Evolutionary conservation across 1,140 invertebrate species (phyloP), one percentile per base, ranked within the genome.

Genomic region (Meloidogyne floridensis): DNA sequence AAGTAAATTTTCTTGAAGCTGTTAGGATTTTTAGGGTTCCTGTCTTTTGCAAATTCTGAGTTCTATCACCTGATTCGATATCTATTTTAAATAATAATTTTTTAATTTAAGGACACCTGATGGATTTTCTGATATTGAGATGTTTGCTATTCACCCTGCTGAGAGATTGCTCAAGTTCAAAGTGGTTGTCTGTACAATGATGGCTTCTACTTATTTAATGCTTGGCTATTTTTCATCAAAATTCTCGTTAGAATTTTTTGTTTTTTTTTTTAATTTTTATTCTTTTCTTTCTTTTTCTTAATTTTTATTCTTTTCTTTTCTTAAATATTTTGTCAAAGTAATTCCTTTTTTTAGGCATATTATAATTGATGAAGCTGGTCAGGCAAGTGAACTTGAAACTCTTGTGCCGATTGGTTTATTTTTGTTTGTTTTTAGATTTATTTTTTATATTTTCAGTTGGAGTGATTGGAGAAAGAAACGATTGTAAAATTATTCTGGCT

Each of bases 401-500:
- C 77, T 81, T 15, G 84, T 87, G 65, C 83, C 85, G 20, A 77
- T 85, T 81, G 43, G 74, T 75, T 59, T 32, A 32, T 32, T 32
- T 32, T 32, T 32, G 32, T 32, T 53, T 53, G 42, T 2, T 51
- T n/a, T 47, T 75, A 13, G 0, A 53, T 42, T 11, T 6, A 43
- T 75, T 75, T 75, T 32, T 11, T 8, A 20, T 15, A 10, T 10
- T 15, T 75, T 42, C 6, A 75, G 87, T 53, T 59, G 76, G 80
- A 59, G 18, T 83, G 18, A 71, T 65, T 54, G n/a, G 15, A 6
- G 32, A 20, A 15, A 11, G 59, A 53, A 18, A 82, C 87, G 32
- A 32, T 32, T 32, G 32, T 53, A 82, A 90, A 91, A 92, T 95
- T 11, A 91, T 97, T 80, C 90, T 98, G 4, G 94, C 95, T 82